Base-by-base conservation (phyloP, 1,140 invertebrate genomes). In the Augochlora pura region DNA sequence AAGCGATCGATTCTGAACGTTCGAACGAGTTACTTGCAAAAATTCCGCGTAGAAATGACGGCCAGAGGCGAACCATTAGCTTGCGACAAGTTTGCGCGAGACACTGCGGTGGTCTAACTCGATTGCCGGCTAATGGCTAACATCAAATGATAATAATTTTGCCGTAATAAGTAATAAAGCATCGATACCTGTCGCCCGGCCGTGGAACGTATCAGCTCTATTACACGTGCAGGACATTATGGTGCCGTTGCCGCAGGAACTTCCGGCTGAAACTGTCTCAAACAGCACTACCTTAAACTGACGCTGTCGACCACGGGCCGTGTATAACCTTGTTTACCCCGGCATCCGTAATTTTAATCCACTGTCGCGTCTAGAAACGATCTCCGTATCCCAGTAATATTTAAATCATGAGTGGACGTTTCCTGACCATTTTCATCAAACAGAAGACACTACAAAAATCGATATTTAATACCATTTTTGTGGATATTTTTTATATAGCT, bases 61-160 rank as follows among this genome's bases (percentile, higher is more conserved):
- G 6, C 49, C 49, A 18, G 14, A 52, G 39, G 46, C n/a, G 9
- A 18, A 6, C 39, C 59, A 49, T 49, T 16, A 18, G 23, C 5
- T 49, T 12, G 8, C 57, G 10, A 2, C 12, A 49, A 72, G 70
- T 27, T 72, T 63, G 27, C 14, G 1, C 21, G 32, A 60, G 68
- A 60, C 32, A 60, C 12, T 14, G 16, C 42, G n/a, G 52, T 1
- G 14, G 21, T 1, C 1, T 39, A 62, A 72, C 32, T 72, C 18
- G 27, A 18, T 62, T 72, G 18, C 1, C 59, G 12, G 60, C 38
- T 72, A 72, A 72, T 72, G 59, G 39, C 18, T 62, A 62, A 62
- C 39, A 23, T 63, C 4, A 23, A 59, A 63, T 72, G 70, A 72
- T 63, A 72, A 72, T 72, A 72, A 72, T 72, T 72, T 25, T 18